A percentile compares a stretch with the other conserved stretches of the same genome.
phyloP scores from a whole-genome alignment of 2,113 vertebrate genomes.

The Hystrix cristata region DNA sequence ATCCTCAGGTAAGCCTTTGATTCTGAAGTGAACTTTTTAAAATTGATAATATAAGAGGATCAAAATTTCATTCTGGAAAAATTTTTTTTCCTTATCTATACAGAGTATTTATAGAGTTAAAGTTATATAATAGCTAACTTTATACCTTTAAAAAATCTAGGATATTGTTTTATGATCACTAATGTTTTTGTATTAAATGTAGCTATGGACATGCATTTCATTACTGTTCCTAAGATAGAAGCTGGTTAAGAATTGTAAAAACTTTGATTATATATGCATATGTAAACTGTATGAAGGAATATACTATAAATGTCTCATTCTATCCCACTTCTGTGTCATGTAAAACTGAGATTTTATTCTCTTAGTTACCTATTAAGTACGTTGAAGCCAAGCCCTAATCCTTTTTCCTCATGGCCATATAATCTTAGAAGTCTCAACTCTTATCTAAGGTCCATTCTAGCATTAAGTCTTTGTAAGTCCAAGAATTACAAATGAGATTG shows the following conservation, averaged over 20 bases:
- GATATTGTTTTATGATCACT: slow-evolving; percentile 1
- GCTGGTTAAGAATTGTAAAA: slow-evolving; percentile 4
- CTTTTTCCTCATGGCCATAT: background rate
- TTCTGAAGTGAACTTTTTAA: slow-evolving; percentile 56
- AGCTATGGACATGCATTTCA: background rate
- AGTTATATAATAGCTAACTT: background rate
- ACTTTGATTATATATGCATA: background rate
- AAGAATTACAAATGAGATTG: slow-evolving; percentile 32
- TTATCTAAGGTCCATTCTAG: background rate
- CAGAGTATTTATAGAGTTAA: background rate
- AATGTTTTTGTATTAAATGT: background rate
- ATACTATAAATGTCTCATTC: background rate
- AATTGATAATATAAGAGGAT: slow-evolving; percentile 34
- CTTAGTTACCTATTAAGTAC: background rate
- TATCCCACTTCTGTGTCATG: background rate
- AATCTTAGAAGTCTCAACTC: background rate
- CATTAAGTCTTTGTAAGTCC: slow-evolving; percentile 18
- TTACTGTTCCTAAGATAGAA: background rate
- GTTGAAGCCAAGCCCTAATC: background rate
- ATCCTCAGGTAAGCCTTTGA: slow-evolving; percentile 26
- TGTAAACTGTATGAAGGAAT: background rate
- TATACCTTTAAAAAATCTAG: slow-evolving; percentile 44
- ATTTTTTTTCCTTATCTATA: background rate
- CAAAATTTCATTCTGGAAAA: background rate
- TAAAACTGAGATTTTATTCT: slow-evolving; percentile 1